A percentile compares a stretch with the other conserved stretches of the same genome.
Evolutionary conservation across 1,140 invertebrate genomes (phyloP).

Genomic region (Neodiprion lecontei): DNA sequence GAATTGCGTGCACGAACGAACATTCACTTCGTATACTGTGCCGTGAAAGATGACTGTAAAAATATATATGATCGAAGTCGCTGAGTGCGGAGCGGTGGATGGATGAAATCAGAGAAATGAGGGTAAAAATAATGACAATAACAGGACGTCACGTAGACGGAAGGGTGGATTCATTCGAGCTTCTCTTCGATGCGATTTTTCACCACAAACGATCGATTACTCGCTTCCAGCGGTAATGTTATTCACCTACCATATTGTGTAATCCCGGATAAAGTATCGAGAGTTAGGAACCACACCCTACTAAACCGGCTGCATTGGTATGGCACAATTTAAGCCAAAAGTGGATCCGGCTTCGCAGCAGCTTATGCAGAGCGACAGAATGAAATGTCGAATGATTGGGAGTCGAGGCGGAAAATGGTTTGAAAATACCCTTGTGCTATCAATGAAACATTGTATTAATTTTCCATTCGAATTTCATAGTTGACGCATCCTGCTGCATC

Average conservation of each 20-base stretch:
- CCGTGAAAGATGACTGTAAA: background rate
- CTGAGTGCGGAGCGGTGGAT: background rate
- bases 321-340: slow-evolving; percentile 6
- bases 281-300: slow-evolving; percentile 9
- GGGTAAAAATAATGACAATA: background rate
- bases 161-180: background rate
- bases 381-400: background rate
- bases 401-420: background rate
- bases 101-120: too few species aligned
- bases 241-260: background rate
- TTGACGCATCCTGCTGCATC: background rate
- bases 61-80: background rate
- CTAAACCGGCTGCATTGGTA: slow-evolving; percentile 11
- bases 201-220: background rate
- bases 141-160: background rate
- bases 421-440: too few species aligned
- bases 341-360: background rate
- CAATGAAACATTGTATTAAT: too few species aligned
- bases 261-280: slow-evolving; percentile 9
- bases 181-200: slow-evolving; percentile 3
- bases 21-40: background rate
- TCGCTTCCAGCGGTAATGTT: background rate
- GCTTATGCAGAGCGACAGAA: background rate
- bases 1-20: background rate
- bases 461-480: too few species aligned